phyloP scores from a whole-genome alignment of 2,888 invertebrate genomes.

The Eumerus sabulonum region DNA sequence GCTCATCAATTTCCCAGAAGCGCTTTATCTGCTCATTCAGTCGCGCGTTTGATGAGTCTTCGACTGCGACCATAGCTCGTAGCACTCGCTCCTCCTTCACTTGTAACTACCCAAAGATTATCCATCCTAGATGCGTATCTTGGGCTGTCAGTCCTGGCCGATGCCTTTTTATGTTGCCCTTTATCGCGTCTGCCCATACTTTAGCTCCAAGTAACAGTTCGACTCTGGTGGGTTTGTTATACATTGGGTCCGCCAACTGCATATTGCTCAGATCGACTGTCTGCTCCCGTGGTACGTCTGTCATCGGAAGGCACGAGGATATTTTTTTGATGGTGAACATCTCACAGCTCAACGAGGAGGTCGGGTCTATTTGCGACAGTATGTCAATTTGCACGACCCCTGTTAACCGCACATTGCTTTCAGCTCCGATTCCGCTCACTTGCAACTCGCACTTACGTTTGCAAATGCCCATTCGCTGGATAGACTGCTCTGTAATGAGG shows the following conservation, averaged over 20 bases:
- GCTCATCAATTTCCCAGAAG: slow-evolving; percentile 19
- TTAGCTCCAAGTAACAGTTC: slow-evolving; percentile 24
- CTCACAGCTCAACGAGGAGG: slow-evolving; percentile 9
- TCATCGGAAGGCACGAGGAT: slow-evolving; percentile 10
- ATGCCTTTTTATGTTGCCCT: slow-evolving; percentile 16
- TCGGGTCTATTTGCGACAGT: neutral
- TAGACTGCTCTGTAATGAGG: slow-evolving; percentile 20
- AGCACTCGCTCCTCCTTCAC: neutral
- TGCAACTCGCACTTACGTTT: slow-evolving; percentile 7
- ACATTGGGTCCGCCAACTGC: slow-evolving; percentile 16
- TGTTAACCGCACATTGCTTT: slow-evolving; percentile 2
- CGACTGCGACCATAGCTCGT: slow-evolving; percentile 6
- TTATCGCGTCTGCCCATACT: slow-evolving; percentile 27
- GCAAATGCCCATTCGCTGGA: slow-evolving; percentile 20
- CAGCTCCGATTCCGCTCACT: slow-evolving; percentile 15
- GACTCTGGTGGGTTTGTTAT: slow-evolving; percentile 4
- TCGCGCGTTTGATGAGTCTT: neutral
- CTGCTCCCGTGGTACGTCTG: neutral
- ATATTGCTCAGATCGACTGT: neutral
- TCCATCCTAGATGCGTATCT: slow-evolving; percentile 23
- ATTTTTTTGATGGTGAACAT: slow-evolving; percentile 12
- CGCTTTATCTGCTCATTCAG: slow-evolving; percentile 3
- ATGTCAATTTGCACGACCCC: neutral
- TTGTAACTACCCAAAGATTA: slow-evolving; percentile 19
- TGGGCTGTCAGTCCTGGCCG: slow-evolving; percentile 21